Conservation (phyloP, 2,797 vertebrate genomes). For the Pelobates cultripes region DNA sequence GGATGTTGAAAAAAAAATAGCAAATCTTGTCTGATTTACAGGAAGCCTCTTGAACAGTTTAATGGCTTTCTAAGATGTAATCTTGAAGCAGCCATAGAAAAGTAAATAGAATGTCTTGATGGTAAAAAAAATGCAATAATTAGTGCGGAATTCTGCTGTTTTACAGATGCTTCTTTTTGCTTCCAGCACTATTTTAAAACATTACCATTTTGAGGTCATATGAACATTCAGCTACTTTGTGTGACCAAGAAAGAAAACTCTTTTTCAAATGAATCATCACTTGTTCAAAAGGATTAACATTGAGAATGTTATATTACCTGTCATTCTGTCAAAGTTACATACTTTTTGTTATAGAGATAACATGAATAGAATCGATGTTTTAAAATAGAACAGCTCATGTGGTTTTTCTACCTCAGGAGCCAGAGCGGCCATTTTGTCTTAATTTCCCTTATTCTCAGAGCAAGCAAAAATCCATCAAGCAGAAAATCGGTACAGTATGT, state of each 20-base stretch:
- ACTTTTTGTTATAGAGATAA: too few relatives aligned
- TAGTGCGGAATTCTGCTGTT: conserved; percentile 3
- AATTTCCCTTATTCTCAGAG: too few relatives aligned
- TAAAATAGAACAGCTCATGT: too few relatives aligned
- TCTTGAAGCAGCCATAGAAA: conserved; percentile 26
- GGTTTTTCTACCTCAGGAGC: too few relatives aligned
- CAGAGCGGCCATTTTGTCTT: too few relatives aligned
- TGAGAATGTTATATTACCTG: conserved; percentile 8
- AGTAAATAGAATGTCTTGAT: conserved; percentile 34
- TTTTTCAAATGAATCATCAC: conserved; percentile 15
- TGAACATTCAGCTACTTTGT: background rate
- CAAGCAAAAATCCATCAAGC: too few relatives aligned
- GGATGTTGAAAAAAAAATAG: conserved; percentile 47
- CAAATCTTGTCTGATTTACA: conserved; percentile 54
- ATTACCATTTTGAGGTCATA: background rate
- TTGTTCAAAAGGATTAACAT: conserved; percentile 38
- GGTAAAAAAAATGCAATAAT: conserved; percentile 32
- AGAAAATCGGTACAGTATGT: too few relatives aligned
- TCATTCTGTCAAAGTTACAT: conserved; percentile 20
- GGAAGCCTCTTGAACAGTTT: conserved; percentile 25
- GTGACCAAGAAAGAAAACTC: conserved; percentile 18
- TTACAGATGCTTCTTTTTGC: conserved; percentile 1
- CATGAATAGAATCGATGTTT: too few relatives aligned
- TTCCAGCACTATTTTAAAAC: background rate
- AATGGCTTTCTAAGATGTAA: conserved; percentile 22